phyloP scores from a whole-genome alignment of 1,140 invertebrate genomes.

The Lycorma delicatula region DNA sequence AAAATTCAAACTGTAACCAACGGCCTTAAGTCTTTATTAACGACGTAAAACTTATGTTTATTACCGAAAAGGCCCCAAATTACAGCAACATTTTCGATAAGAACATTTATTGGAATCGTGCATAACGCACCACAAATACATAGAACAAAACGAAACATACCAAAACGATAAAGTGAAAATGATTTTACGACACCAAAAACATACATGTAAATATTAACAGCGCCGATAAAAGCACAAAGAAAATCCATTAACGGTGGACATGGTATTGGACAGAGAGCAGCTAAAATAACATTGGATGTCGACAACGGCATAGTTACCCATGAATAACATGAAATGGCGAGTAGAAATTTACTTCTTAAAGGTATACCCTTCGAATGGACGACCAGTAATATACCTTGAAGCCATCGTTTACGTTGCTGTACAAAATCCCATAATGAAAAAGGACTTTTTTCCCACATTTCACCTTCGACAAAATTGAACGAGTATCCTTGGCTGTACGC shows the following conservation, averaged over 20 bases:
- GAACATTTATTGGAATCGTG: constrained; percentile 83
- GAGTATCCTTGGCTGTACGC: constrained; percentile 76
- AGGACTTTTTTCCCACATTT: constrained; percentile 97
- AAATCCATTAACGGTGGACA: constrained; percentile 75
- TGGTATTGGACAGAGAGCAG: constrained; percentile 76
- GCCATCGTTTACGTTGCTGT: constrained; percentile 92
- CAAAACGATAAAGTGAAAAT: constrained; percentile 80
- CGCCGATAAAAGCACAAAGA: constrained; percentile 79
- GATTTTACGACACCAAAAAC: constrained; percentile 93
- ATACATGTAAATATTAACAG: constrained; percentile 92
- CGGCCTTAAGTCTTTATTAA: constrained; percentile 65
- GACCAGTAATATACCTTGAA: constrained; percentile 91
- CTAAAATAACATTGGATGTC: constrained; percentile 79
- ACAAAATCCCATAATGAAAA: constrained; percentile 92
- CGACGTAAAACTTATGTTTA: constrained; percentile 92
- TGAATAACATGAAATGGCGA: constrained; percentile 86
- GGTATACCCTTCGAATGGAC: constrained; percentile 85
- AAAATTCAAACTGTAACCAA: constrained; percentile 14
- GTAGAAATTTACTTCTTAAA: constrained; percentile 67
- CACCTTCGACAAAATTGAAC: constrained; percentile 91
- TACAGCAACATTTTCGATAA: constrained; percentile 90
- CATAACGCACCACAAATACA: constrained; percentile 77
- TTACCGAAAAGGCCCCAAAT: constrained; percentile 86
- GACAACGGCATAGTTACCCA: constrained; percentile 92
- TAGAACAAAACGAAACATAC: constrained; percentile 64